Base-by-base conservation (phyloP, 2,797 vertebrate species). In the Heteromormyrus szaboi region DNA sequence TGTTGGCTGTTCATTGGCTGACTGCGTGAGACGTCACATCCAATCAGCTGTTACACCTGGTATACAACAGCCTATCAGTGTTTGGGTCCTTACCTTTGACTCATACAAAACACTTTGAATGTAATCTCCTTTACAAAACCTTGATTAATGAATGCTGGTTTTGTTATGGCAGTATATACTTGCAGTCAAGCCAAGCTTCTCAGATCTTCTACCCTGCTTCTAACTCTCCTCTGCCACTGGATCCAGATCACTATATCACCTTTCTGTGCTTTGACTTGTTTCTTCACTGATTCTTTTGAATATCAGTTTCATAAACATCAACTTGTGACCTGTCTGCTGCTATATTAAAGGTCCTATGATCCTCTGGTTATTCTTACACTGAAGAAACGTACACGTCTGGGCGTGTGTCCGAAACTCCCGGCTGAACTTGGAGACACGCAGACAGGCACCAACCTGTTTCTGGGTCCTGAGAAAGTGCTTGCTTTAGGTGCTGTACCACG, bases 401-500 rank as follows among this genome's bases (percentile, higher is more conserved):
- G n/a, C 6, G 7, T 29, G 37, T 44, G 37, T 44, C 14, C 0
- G 5, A 79, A 14, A 79, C 14, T 11, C 8, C 41, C 3, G 9
- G 46, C 81, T 50, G 81, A 84, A 44, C 72, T 79, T 3, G 8
- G 44, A n/a, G n/a, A 84, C 22, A 72, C 17, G 11, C 29, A 25
- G 22, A 51, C 37, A 90, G 33, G 85, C 33, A 79, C 44, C 85
- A 94, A 96, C 95, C 94, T 95, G 93, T 76, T 19, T 92, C 89
- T 46, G 22, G 92, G 88, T 95, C 92, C 51, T 92, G 85, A 87
- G 90, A 92, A 89, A 97, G 93, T 0, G 88, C 89, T n/a, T 92
- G 89, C 91, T 94, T 95, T 89, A 98, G 93, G 91, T 92, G 94
- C 79, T 94, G 93, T 68, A 96, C 89, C 0, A 96, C 89, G 41